Percentiles rank a stretch among this genome's conserved stretches.
These are phyloP conservation scores for Actinia equina DNA, from an alignment of 64 coral and sea anemone genomes.

Conservation along the genomic window DNA sequence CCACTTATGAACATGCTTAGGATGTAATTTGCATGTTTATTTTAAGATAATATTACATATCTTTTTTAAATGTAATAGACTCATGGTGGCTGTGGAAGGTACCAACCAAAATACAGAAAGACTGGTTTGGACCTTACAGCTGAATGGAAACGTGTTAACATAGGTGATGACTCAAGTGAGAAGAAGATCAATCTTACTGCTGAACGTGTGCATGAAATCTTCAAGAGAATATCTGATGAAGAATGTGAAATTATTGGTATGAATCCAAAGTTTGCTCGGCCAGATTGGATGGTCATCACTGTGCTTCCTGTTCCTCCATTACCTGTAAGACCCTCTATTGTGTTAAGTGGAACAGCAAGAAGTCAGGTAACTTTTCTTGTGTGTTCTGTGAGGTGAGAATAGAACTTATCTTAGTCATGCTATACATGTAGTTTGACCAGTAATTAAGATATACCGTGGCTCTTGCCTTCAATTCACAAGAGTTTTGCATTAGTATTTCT, in stretches of 20 bases:
- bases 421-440: no score
- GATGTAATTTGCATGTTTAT: background rate
- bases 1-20: no score
- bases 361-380: constrained; percentile 74
- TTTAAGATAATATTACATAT: background rate
- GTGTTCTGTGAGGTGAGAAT: background rate
- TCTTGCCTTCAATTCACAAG: no score
- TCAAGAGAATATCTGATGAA: constrained; percentile 96
- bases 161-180: constrained; percentile 82
- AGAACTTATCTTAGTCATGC: background rate
- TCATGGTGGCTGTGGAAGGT: constrained; percentile 97
- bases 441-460: no score
- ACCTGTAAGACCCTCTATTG: constrained; percentile 96
- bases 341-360: constrained; percentile 92
- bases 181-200: constrained; percentile 97
- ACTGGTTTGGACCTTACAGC: constrained; percentile 89
- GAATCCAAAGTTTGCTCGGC: constrained; percentile 74
- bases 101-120: constrained; percentile 91
- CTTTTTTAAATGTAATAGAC: constrained; percentile 27
- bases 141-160: constrained; percentile 96
- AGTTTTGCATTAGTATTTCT: no score
- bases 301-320: constrained; percentile 92
- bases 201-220: constrained; percentile 96
- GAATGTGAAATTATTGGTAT: constrained; percentile 94
- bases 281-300: constrained; percentile 98